These are phyloP conservation scores for Pocota personata DNA, from an alignment of 2,888 invertebrate species.

Conservation along the genomic window DNA sequence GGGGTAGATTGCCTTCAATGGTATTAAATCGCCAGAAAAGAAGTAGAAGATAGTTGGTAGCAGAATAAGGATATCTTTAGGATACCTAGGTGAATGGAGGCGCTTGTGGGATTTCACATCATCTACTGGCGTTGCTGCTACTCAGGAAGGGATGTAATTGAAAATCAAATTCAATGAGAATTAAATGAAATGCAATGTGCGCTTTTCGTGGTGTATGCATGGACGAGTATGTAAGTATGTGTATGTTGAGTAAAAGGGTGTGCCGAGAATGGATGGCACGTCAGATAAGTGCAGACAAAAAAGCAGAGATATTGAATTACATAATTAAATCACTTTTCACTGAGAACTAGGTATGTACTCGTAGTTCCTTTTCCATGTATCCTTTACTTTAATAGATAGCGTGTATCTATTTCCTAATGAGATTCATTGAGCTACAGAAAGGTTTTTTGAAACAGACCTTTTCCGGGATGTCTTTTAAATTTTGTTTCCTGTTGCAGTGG, in stretches of 20 bases:
- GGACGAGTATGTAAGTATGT: background rate
- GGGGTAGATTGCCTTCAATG: slow-evolving; percentile 12
- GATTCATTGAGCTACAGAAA: slow-evolving; percentile 19
- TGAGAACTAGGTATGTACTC: slow-evolving; percentile 24
- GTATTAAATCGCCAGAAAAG: slow-evolving; percentile 35
- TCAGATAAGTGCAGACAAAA: slow-evolving; percentile 16
- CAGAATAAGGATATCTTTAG: slow-evolving; percentile 10
- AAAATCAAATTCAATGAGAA: slow-evolving; percentile 77
- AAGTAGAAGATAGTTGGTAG: slow-evolving; percentile 18
- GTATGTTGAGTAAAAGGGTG: background rate
- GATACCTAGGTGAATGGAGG: slow-evolving; percentile 32
- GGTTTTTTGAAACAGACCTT: background rate
- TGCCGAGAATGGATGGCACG: slow-evolving; percentile 36
- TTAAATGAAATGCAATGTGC: slow-evolving; percentile 76
- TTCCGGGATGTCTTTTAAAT: background rate
- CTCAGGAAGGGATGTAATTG: slow-evolving; percentile 76
- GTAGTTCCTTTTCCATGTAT: background rate
- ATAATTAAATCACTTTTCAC: slow-evolving; percentile 47
- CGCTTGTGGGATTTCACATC: slow-evolving; percentile 42
- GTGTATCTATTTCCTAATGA: slow-evolving; percentile 17
- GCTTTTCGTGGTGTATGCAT: background rate
- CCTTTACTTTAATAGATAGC: background rate
- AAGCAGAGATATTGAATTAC: slow-evolving; percentile 44
- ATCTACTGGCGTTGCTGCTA: slow-evolving; percentile 14
- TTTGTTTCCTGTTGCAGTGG: too few relatives aligned